Percentiles rank a stretch among this genome's conserved stretches.
Evolutionary conservation across 2,797 vertebrate species (phyloP).

Genomic region (Syngnathus acus): DNA sequence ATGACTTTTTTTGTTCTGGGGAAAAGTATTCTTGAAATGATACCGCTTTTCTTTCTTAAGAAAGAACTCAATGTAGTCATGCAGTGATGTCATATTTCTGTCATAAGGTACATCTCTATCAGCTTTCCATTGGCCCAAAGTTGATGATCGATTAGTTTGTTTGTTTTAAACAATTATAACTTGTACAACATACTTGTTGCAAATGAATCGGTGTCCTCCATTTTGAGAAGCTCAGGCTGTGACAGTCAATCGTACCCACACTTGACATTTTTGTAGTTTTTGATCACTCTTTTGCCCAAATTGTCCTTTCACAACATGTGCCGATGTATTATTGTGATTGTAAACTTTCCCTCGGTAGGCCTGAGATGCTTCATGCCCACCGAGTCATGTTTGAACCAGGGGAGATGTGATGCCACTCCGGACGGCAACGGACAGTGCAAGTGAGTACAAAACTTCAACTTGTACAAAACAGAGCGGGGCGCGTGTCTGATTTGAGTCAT

Average conservation of each 20-base stretch:
- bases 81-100: too few species aligned
- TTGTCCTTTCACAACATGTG: background rate
- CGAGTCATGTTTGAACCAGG: slow-evolving; percentile 83
- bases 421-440: slow-evolving; percentile 82
- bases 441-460: slow-evolving; percentile 68
- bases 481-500: background rate
- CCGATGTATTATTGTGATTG: slow-evolving; percentile 18
- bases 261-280: slow-evolving; percentile 20
- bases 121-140: too few species aligned
- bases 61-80: too few species aligned
- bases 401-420: slow-evolving; percentile 75
- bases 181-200: too few species aligned
- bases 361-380: slow-evolving; percentile 76
- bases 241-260: slow-evolving; percentile 48
- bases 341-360: slow-evolving; percentile 69
- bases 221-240: background rate
- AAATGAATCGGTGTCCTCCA: too few species aligned
- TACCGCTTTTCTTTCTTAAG: too few species aligned
- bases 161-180: too few species aligned
- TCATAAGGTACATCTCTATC: too few species aligned
- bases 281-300: background rate
- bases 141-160: too few species aligned
- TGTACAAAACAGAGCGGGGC: background rate
- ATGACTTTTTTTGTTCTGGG: too few species aligned
- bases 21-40: too few species aligned